Base-by-base conservation (phyloP, 1,140 invertebrate genomes). In the Drosophila busckii region DNA sequence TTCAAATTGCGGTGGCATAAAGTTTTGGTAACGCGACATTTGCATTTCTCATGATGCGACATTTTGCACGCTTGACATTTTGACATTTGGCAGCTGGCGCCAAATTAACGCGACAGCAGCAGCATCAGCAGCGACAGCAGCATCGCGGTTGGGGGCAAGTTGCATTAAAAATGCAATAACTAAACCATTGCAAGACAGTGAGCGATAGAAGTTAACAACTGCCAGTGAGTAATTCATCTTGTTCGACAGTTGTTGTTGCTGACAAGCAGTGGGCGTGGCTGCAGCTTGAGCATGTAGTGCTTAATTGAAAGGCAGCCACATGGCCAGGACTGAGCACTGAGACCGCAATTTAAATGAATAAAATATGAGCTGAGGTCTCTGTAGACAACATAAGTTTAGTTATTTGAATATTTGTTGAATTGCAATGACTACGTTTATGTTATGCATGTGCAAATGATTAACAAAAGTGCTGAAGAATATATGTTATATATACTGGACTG, bases 21-120 rank as follows among this genome's bases (percentile, higher is more conserved):
- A 15, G 34, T 20, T 49, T 17, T 34, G 23, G 25, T 38, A 23
- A 34, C 38, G 31, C 40, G 62, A 61, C 73, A 78, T n/a, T n/a
- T 78, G 71, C 73, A 78, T 78, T 78, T 71, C 71, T 71, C 71
- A 78, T 80, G 73, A 78, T 70, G 58, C 45, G 58, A 67, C 70
- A 80, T 78, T 80, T 78, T 80, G 73, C 64, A 68, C 73, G 68
- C 67, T 78, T 80, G 73, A 80, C 73, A 78, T 78, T 80, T 80
- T 78, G 73, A 78, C 73, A 78, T 78, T 78, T 78, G 73, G 56
- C 68, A 78, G 73, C 68, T 71, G 58, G 68, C 67, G 71, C 61
- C 65, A 78, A 78, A 78, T 78, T 78, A 78, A 78, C 73, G 63
- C 73, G 52, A 42, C 59, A 48, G 25, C 41, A 55, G 22, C 15